phyloP scores from a whole-genome alignment of 2,797 vertebrate genomes.

The Taenioides sp. region DNA sequence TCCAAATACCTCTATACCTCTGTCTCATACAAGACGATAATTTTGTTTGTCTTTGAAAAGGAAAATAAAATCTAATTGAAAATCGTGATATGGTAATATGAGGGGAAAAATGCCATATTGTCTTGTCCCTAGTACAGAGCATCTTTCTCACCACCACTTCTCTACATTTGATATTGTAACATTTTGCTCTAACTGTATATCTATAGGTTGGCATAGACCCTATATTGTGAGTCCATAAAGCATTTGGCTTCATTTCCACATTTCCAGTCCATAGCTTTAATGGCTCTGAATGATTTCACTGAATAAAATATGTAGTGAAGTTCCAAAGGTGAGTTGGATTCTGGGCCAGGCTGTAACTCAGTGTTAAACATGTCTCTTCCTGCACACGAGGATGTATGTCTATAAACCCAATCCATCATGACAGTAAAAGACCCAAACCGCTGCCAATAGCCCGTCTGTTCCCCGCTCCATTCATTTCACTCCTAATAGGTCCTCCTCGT shows the following conservation, averaged over 20 bases:
- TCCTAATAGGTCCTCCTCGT: slow-evolving; percentile 37
- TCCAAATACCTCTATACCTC: too few species aligned
- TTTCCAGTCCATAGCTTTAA: neutral
- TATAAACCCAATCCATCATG: slow-evolving; percentile 49
- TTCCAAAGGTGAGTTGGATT: slow-evolving; percentile 7
- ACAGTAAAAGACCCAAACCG: slow-evolving; percentile 31
- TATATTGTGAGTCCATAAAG: neutral
- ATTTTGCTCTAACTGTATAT: neutral
- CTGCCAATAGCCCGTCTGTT: slow-evolving; percentile 46
- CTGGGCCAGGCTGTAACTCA: slow-evolving; percentile 34
- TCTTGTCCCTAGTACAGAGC: too few species aligned
- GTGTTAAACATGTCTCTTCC: slow-evolving; percentile 27
- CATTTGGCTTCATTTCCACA: slow-evolving; percentile 1
- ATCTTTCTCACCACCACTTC: too few species aligned
- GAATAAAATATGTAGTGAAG: neutral
- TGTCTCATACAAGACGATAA: too few species aligned
- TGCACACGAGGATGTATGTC: slow-evolving; percentile 10
- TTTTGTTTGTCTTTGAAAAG: too few species aligned
- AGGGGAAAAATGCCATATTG: too few species aligned
- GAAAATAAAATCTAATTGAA: too few species aligned
- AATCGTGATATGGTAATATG: too few species aligned
- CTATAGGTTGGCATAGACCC: neutral
- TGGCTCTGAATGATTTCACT: slow-evolving; percentile 5
- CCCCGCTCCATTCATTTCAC: slow-evolving; percentile 44
- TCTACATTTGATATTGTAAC: too few species aligned